Conservation (phyloP, 1,140 invertebrate species). For the Vanessa atalanta region DNA sequence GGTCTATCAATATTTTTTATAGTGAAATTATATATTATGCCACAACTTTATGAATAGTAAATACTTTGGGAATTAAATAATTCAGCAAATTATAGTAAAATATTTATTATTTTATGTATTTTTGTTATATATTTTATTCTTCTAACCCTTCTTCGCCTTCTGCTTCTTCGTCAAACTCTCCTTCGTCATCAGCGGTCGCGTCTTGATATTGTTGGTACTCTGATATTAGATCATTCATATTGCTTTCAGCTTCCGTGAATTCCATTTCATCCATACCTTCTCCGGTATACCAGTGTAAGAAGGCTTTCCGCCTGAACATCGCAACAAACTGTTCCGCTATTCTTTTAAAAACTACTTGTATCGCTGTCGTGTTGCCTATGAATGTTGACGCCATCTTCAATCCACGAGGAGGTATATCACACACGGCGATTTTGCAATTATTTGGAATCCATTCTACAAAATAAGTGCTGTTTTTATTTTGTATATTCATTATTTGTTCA, state of each 20-base stretch:
- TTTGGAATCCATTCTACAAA: conserved; percentile 97
- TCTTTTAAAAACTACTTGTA: conserved; percentile 92
- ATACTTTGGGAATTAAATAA: too few species aligned
- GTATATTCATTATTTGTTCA: conserved; percentile 93
- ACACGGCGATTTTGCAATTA: conserved; percentile 82
- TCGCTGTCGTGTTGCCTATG: conserved; percentile 93
- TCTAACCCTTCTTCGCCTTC: conserved; percentile 38
- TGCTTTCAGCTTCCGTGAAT: conserved; percentile 43
- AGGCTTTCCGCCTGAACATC: conserved; percentile 90
- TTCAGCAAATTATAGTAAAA: not conserved
- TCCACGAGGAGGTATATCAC: conserved; percentile 26
- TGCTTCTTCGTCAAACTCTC: conserved; percentile 48
- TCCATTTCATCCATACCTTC: conserved; percentile 47
- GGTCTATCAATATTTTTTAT: too few species aligned
- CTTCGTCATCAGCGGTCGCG: conserved; percentile 44
- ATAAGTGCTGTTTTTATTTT: conserved; percentile 97
- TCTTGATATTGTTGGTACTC: conserved; percentile 47
- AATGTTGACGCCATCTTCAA: conserved; percentile 86
- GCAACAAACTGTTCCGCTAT: conserved; percentile 94
- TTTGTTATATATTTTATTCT: conserved; percentile 8
- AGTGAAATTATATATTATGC: too few species aligned
- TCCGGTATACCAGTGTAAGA: conserved; percentile 42
- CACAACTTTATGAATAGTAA: too few species aligned
- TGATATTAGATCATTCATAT: conserved; percentile 44
- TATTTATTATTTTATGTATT: conserved; percentile 1